Base-by-base conservation (phyloP, 2,113 vertebrate species). In the Trachemys scripta region DNA sequence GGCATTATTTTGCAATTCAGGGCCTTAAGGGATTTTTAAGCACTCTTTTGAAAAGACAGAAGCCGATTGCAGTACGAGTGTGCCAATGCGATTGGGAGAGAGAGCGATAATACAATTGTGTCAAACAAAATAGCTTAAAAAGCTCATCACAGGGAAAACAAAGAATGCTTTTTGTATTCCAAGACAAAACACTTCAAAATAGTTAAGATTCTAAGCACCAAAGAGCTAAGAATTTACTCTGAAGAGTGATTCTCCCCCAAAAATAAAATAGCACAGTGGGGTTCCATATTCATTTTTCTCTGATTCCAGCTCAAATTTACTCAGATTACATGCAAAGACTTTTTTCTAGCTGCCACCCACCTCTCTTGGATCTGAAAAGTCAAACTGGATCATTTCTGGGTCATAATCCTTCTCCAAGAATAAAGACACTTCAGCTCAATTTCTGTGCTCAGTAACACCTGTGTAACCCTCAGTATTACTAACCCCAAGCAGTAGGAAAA, bases 81-180 rank as follows among this genome's bases (percentile, higher is more conserved):
- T 49, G 82, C 85, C 50, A 29, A 47, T 17, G 31, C 45, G 45
- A 54, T 14, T 22, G 14, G 0, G 0, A 83, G 88, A 51, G 82
- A 72, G 51, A 49, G 80, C 0, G 0, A 31, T 49, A 79, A 24
- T 38, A 5, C 0, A 0, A 62, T 65, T 45, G 6, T 0, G 0
- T 38, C 50, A 11, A 49, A 19, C 2, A 16, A 45, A 57, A 50
- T 14, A 49, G 57, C 19, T 76, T 85, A 16, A 35, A 51, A 59
- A 69, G 47, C 83, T 31, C 35, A 49, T 47, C 47, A 54, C n/a
- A 45, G 65, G 29, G 59, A 16, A 82, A 87, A 92, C 14, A 57
- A 57, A 56, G 42, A 29, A 1, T 17, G 56, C 35, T 82, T 59
- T 88, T 45, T 62, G 35, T 12, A 16, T 57, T 3, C 14, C 5